phyloP scores from a whole-genome alignment of 2,797 vertebrate species.

The Synaphobranchus kaupii region DNA sequence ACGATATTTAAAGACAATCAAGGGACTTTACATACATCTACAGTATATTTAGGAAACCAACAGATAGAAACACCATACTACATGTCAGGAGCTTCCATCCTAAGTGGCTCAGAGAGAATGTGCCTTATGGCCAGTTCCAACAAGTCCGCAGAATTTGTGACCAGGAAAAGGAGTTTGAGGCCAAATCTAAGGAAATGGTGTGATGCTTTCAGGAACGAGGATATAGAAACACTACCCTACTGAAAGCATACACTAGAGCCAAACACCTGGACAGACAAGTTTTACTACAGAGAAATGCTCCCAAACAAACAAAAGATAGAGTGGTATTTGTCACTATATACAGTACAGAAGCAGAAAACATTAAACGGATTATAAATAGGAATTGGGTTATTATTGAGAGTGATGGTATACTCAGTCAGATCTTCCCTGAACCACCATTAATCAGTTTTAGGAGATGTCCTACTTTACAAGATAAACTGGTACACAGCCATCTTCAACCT shows the following conservation, averaged over 20 bases:
- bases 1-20: not conserved
- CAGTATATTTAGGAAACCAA: not conserved
- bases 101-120: not conserved
- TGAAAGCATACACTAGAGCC: not conserved
- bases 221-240: not conserved
- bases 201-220: not conserved
- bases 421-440: constrained; percentile 1
- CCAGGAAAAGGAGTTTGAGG: not conserved
- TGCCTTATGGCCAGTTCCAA: not conserved
- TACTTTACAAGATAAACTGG: constrained; percentile 10
- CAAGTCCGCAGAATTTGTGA: not conserved
- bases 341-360: constrained; percentile 18
- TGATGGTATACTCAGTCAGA: not conserved
- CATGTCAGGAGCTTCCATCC: constrained; percentile 13
- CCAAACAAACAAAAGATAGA: constrained; percentile 13
- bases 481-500: not conserved
- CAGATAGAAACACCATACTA: not conserved
- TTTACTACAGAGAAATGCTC: constrained; percentile 6
- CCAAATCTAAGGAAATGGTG: not conserved
- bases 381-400: not conserved
- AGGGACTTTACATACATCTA: not conserved
- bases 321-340: not conserved
- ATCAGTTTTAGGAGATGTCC: constrained; percentile 11
- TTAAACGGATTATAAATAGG: not conserved
- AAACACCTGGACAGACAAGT: not conserved